These are phyloP conservation scores for Lynx canadensis DNA, from an alignment of 2,113 vertebrate genomes.

Conservation along the genomic window DNA sequence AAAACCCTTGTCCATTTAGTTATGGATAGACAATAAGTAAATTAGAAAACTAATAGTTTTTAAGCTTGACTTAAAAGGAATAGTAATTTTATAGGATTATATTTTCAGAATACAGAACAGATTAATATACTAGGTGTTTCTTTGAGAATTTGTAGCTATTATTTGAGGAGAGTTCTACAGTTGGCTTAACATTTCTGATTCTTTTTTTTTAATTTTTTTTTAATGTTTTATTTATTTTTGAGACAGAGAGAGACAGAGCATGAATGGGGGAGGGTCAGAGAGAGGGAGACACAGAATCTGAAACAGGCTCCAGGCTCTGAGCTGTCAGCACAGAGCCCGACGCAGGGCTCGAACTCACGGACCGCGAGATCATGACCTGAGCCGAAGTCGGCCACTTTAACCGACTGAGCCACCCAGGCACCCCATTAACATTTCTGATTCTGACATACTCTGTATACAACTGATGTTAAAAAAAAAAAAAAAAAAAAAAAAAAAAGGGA, in stretches of 20 bases:
- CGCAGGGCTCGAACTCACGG: too few species aligned
- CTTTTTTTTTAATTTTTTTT: not conserved
- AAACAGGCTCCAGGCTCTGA: too few species aligned
- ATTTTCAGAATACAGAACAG: conserved; percentile 44
- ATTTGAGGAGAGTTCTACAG: not conserved
- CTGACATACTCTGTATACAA: not conserved
- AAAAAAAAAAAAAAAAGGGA: not conserved
- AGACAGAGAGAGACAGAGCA: too few species aligned
- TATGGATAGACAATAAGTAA: not conserved
- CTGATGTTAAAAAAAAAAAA: not conserved
- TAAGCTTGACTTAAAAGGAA: not conserved
- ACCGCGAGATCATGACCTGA: too few species aligned
- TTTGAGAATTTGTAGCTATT: not conserved
- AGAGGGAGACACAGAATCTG: too few species aligned
- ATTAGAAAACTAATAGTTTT: conserved; percentile 1
- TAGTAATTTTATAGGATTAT: conserved; percentile 25
- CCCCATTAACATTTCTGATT: not conserved
- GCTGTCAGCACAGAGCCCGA: too few species aligned
- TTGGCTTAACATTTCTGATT: conserved; percentile 23
- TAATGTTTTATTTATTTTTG: too few species aligned
- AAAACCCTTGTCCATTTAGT: not conserved
- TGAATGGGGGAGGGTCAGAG: too few species aligned
- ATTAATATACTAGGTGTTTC: conserved; percentile 1
- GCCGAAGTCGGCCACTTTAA: too few species aligned
- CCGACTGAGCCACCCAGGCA: too few species aligned